Conservation (phyloP, 2,113 vertebrate genomes). For the Myotis lucifugus region DNA sequence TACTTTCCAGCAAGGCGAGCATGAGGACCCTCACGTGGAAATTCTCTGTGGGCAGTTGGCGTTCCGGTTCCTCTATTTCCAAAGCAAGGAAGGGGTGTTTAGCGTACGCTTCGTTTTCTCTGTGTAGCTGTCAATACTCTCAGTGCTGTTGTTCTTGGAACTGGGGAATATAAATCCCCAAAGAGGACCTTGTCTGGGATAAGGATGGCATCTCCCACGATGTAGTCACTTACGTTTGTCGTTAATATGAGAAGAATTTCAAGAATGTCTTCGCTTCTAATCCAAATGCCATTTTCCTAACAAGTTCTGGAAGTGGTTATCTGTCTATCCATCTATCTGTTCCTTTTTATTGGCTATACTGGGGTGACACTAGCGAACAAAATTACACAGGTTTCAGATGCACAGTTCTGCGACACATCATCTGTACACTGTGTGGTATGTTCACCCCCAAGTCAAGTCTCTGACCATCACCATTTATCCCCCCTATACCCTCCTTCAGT, state of each 20-base stretch:
- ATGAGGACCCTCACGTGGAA: not conserved
- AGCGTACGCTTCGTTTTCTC: not conserved
- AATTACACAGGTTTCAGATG: not conserved
- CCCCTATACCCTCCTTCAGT: no score
- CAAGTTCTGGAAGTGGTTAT: not conserved
- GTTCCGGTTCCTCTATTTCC: not conserved
- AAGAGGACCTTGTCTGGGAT: not conserved
- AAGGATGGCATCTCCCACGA: not conserved
- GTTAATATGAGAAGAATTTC: not conserved
- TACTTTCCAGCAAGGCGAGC: not conserved
- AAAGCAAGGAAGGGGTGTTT: not conserved
- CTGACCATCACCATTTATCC: no score
- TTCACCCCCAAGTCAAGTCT: no score
- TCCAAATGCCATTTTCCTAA: not conserved
- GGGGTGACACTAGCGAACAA: not conserved
- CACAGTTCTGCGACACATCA: not conserved
- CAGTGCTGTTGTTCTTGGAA: not conserved
- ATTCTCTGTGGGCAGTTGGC: accelerated
- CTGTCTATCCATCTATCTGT: not conserved
- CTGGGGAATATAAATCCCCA: not conserved
- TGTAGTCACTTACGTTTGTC: no score
- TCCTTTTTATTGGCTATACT: not conserved
- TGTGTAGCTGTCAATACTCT: not conserved
- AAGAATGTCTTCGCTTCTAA: not conserved
- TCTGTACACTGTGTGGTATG: not conserved